phyloP scores from a whole-genome alignment of 2,888 invertebrate genomes.

The Neria commutata region DNA sequence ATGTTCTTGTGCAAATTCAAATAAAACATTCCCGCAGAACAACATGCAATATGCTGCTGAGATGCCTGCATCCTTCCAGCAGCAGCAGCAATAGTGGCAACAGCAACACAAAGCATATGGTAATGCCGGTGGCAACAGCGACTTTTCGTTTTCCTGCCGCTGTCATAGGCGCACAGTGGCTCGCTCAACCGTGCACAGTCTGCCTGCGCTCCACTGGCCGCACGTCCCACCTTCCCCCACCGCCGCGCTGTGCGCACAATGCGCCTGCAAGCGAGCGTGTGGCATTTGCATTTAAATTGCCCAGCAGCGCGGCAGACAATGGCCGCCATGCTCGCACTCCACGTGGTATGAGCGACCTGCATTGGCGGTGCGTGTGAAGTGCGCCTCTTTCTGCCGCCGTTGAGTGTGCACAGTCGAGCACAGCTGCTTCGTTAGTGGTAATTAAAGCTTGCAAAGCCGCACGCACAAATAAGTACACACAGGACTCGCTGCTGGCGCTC shows the following conservation, averaged over 20 bases:
- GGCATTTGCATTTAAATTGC: not conserved
- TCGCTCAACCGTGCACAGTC: too few species aligned
- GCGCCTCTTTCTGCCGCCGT: not conserved
- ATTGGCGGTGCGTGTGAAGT: slow-evolving; percentile 10
- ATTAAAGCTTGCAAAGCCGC: not conserved
- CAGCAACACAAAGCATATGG: not conserved
- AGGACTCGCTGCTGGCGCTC: slow-evolving; percentile 3
- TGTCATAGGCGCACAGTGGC: not conserved
- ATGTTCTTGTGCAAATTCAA: too few species aligned
- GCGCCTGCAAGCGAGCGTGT: too few species aligned
- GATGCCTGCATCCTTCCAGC: too few species aligned
- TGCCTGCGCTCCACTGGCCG: too few species aligned
- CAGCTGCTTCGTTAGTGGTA: slow-evolving; percentile 22
- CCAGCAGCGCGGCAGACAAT: not conserved
- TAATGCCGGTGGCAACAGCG: not conserved
- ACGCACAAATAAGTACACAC: too few species aligned
- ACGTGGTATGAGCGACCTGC: not conserved
- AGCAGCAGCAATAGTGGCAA: too few species aligned
- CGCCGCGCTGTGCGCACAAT: too few species aligned
- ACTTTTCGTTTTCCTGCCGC: slow-evolving; percentile 1
- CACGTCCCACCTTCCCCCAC: too few species aligned
- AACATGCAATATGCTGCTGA: too few species aligned
- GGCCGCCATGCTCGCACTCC: not conserved
- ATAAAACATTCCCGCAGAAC: too few species aligned
- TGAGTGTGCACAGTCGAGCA: slow-evolving; percentile 28